These are phyloP conservation scores for Thaleichthys pacificus DNA, from an alignment of 2,797 vertebrate genomes.

Conservation along the genomic window DNA sequence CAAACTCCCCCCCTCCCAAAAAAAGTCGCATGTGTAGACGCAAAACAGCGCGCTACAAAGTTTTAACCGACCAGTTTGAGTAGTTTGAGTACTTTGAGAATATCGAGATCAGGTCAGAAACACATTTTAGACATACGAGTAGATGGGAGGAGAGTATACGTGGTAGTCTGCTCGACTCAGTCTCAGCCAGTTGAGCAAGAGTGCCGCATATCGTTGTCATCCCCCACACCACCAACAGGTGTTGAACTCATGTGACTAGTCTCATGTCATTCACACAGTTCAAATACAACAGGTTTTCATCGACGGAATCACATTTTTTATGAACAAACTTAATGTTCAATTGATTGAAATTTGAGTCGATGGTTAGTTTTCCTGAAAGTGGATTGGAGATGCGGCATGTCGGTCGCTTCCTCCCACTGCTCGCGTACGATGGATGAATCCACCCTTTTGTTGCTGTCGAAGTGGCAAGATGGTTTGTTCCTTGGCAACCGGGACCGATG, in stretches of 20 bases:
- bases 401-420: constrained; percentile 46
- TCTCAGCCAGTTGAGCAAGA: constrained; percentile 34
- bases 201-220: constrained; percentile 58
- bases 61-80: too few species aligned
- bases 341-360: neutral
- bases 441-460: constrained; percentile 82
- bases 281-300: neutral
- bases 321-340: neutral
- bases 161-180: neutral
- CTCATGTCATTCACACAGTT: constrained; percentile 2
- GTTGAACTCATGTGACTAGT: constrained; percentile 70
- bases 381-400: constrained; percentile 70
- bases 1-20: neutral
- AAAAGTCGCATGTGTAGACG: too few species aligned
- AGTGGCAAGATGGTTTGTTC: constrained; percentile 80
- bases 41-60: too few species aligned
- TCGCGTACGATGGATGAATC: constrained; percentile 77
- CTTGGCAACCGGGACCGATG: constrained; percentile 81
- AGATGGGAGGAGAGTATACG: neutral
- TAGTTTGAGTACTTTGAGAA: neutral
- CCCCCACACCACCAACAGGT: constrained; percentile 69
- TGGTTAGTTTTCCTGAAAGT: constrained; percentile 15
- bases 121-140: neutral
- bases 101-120: neutral
- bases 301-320: neutral